These are phyloP conservation scores for Euzophera pinguis DNA, from an alignment of 2,888 invertebrate species.

Conservation along the genomic window DNA sequence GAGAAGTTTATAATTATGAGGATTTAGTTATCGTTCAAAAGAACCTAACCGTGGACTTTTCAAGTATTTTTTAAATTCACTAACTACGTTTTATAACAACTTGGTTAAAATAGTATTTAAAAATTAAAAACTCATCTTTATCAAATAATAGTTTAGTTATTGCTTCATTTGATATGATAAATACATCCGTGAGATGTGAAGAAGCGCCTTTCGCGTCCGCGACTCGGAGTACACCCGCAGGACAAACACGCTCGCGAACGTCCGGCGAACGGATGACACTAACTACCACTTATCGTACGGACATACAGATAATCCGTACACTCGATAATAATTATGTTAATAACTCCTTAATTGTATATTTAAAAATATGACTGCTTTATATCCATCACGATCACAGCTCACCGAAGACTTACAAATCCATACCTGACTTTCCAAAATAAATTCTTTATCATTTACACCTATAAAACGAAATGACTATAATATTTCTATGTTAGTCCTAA, in stretches of 20 bases:
- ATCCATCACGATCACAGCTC: slow-evolving; percentile 78
- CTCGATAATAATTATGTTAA: slow-evolving; percentile 63
- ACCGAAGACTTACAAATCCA: slow-evolving; percentile 76
- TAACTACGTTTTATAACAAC: slow-evolving; percentile 76
- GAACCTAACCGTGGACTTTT: slow-evolving; percentile 75
- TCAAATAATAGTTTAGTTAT: slow-evolving; percentile 77
- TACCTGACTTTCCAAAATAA: slow-evolving; percentile 77
- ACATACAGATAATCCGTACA: slow-evolving; percentile 49
- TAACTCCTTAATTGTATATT: slow-evolving; percentile 74
- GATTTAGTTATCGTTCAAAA: slow-evolving; percentile 67
- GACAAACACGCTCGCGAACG: slow-evolving; percentile 13
- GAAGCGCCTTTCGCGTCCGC: slow-evolving; percentile 16
- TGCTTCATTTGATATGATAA: slow-evolving; percentile 77
- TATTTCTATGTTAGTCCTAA: slow-evolving; percentile 77
- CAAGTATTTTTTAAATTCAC: slow-evolving; percentile 72
- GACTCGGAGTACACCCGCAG: slow-evolving; percentile 14
- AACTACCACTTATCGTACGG: slow-evolving; percentile 31
- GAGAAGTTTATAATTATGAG: slow-evolving; percentile 56
- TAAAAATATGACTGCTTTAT: slow-evolving; percentile 80
- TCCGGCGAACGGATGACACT: slow-evolving; percentile 24
- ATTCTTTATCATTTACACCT: slow-evolving; percentile 78
- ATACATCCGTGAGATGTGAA: slow-evolving; percentile 53
- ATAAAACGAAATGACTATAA: slow-evolving; percentile 78
- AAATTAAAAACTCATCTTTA: slow-evolving; percentile 70
- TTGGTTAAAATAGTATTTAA: slow-evolving; percentile 75